Base-by-base conservation (phyloP, 2,888 invertebrate genomes). In the Calliphora vomitoria region DNA sequence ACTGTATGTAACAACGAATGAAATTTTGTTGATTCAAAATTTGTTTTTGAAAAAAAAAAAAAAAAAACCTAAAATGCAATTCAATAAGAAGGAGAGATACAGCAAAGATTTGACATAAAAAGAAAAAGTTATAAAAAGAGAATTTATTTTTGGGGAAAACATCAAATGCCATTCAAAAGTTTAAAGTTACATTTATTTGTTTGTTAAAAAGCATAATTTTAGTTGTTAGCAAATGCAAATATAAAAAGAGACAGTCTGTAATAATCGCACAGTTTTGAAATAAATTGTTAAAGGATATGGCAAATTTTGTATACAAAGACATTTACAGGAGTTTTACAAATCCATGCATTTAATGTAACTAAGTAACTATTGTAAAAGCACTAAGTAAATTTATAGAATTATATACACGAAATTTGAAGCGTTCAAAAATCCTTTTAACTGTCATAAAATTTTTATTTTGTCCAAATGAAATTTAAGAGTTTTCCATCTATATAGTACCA, bases 1-100 rank as follows among this genome's bases (percentile, higher is more conserved):
- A 31, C 31, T 66, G 50, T 41, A 66, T 72, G 72, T 55, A 50
- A 80, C 20, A 69, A 71, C 35, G 18, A 74, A 55, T n/a, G 18
- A 47, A 76, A 83, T 60, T 72, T 82, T 82, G 75, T 76, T 76
- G 69, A 76, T 69, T 53, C 50, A 31, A 69, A 82, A 68, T 75
- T 69, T 82, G 18, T 58, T 60, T 44, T 47, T 8, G 10, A 31
- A 18, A n/a, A 4, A 31, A 69, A 20, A 62, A 50, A 47, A 80
- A 80, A 15, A 47, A 18, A 1, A 79, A 80, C 81, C 64, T 25
- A 38, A 66, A 68, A n/a, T 55, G 55, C 53, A 82, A 58, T 74
- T 74, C 55, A 31, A 15, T 20, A 68, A 55, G 31, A 41, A 38
- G 35, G 35, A 41, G 50, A 41, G 20, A 11, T 55, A 55, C 6